Percentiles rank a stretch among this genome's conserved stretches.
Conservation (phyloP, 2,113 vertebrate species). For the Mobula hypostoma region DNA sequence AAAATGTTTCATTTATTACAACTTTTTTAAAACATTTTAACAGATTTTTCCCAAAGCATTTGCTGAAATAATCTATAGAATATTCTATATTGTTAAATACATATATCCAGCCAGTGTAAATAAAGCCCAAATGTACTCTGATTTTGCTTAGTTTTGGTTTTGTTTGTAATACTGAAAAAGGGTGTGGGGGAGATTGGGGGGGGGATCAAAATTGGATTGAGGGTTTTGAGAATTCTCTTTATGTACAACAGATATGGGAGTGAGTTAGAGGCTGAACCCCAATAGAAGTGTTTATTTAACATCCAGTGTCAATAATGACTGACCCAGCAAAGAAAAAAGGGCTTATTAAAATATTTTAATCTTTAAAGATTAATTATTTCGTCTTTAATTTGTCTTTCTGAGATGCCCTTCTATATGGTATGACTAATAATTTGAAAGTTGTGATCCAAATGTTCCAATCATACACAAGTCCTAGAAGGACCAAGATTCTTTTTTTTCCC, state of each 20-base stretch:
- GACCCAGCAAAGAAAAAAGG: background rate
- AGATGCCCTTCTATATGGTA: background rate
- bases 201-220: background rate
- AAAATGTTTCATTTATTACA: background rate
- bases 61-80: background rate
- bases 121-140: background rate
- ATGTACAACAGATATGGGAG: background rate
- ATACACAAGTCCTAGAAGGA: too few species aligned
- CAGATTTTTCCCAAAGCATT: background rate
- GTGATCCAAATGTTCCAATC: too few species aligned
- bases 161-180: background rate
- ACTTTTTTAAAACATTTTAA: background rate
- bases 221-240: background rate
- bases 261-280: background rate
- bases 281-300: background rate
- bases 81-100: slow-evolving; percentile 23
- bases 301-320: background rate
- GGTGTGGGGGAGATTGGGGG: background rate
- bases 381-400: background rate
- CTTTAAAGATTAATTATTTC: background rate
- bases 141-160: background rate
- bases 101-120: slow-evolving; percentile 2
- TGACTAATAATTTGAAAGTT: too few species aligned
- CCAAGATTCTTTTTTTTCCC: too few species aligned
- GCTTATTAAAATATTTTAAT: background rate